Evolutionary conservation across 2,797 vertebrate species (phyloP), one percentile per base, ranked within the genome.

Genomic region (Hephaestus fuliginosus): DNA sequence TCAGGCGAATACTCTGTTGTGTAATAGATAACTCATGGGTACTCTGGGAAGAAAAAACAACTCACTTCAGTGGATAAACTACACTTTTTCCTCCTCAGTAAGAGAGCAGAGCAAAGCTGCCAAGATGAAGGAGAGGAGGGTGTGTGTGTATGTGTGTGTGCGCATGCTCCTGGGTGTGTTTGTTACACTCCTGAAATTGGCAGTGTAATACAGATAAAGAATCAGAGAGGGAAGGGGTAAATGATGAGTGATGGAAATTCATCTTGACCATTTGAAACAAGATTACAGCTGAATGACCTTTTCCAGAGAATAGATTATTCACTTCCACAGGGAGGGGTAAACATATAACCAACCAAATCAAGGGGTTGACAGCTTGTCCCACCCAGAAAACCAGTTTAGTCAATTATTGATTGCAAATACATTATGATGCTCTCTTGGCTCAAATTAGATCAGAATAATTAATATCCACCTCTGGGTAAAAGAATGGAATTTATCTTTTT

Each of bases 11-110:
- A 43, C 55, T 64, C 80, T 25, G 33, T 44, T 52, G 70, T 73
- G 56, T 68, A 53, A 81, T 58, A 52, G 58, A 83, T 88, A 36
- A 87, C 78, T 87, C 67, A 83, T 68, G 52, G 48, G 28, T 43
- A 30, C 70, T 77, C 66, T 49, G 43, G 49, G 41, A 41, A 1
- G 48, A 71, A 43, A 51, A 48, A 55, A 65, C 48, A 28, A 13
- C 7, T 46, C 67, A 49, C 67, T 61, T 80, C 65, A 76, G 53
- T 49, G 72, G 43, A 82, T 64, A 66, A 83, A 78, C 60, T 58
- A 18, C 49, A 44, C n/a, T 55, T 64, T 74, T 55, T 69, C 41
- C 15, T 61, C 62, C 64, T 9, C 33, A 30, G 41, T 14, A 60
- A 44, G 70, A 72, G 57, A 57, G 49, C 53, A 76, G 53, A 69